phyloP scores from a whole-genome alignment of 2,797 vertebrate species.

The Channallabes apus region DNA sequence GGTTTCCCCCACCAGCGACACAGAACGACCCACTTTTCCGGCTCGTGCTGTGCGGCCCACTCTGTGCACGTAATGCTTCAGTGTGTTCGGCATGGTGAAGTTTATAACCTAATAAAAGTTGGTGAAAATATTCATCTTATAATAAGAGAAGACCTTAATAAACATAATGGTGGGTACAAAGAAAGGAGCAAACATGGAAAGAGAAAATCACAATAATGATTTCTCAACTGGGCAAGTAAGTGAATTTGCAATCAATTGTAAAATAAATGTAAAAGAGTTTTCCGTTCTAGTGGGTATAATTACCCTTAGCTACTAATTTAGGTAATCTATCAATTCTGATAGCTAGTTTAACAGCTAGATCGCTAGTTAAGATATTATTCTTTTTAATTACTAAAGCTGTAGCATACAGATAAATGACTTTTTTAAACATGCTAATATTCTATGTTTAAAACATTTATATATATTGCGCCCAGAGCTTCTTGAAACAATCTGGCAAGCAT shows the following conservation, averaged over 20 bases:
- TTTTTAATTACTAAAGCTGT: not conserved
- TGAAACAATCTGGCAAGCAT: not conserved
- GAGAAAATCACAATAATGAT: not conserved
- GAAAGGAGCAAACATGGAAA: not conserved
- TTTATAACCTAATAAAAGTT: conserved; percentile 84
- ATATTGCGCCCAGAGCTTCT: not conserved
- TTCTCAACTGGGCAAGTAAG: not conserved
- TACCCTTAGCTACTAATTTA: not conserved
- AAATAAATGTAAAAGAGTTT: not conserved
- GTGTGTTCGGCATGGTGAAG: conserved; percentile 96
- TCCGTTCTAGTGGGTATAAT: too few species aligned
- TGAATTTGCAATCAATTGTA: not conserved
- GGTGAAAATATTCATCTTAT: not conserved
- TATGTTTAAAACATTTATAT: not conserved
- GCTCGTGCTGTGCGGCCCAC: conserved; percentile 93
- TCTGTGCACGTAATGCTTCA: conserved; percentile 93
- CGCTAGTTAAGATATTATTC: not conserved
- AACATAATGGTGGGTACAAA: not conserved
- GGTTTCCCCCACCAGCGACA: conserved; percentile 91
- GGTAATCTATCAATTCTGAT: not conserved
- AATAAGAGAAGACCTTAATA: not conserved
- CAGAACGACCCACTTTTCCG: conserved; percentile 86
- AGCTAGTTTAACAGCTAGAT: not conserved
- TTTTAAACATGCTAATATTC: not conserved
- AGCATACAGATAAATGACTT: not conserved